Conservation (phyloP, 1,140 invertebrate genomes). For the Conus ventricosus region DNA sequence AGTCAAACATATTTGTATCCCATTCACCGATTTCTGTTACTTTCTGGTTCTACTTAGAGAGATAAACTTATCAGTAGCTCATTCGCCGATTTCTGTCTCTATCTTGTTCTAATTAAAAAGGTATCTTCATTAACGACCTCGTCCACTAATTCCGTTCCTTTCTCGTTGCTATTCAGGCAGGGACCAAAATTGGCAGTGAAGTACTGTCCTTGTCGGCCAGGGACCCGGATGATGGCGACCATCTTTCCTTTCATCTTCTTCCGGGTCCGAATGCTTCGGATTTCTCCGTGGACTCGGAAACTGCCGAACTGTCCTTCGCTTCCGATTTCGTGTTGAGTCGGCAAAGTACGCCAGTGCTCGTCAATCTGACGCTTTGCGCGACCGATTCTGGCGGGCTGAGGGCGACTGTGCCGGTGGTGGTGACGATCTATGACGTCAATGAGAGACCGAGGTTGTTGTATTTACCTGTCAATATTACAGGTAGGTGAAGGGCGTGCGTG, state of each 20-base stretch:
- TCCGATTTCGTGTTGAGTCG: background rate
- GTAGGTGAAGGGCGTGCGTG: background rate
- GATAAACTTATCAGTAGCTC: too few relatives aligned
- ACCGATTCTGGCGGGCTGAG: background rate
- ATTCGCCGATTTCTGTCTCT: too few relatives aligned
- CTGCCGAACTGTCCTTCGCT: background rate
- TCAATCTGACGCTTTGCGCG: background rate
- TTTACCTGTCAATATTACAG: background rate
- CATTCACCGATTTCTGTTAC: too few relatives aligned
- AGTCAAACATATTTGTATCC: too few relatives aligned
- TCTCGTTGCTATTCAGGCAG: background rate
- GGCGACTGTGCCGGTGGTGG: background rate
- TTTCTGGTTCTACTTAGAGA: too few relatives aligned
- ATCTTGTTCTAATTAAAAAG: too few relatives aligned
- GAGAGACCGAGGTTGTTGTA: background rate
- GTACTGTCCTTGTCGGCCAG: background rate
- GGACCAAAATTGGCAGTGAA: background rate
- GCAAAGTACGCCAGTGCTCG: background rate
- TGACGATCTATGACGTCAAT: background rate
- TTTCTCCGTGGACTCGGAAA: constrained; percentile 10
- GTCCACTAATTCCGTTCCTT: too few relatives aligned
- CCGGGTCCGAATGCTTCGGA: background rate
- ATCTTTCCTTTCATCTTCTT: background rate
- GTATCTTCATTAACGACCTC: too few relatives aligned
- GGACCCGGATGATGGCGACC: background rate